Conservation (phyloP, 2,888 invertebrate genomes). For the Mythimna loreyi region DNA sequence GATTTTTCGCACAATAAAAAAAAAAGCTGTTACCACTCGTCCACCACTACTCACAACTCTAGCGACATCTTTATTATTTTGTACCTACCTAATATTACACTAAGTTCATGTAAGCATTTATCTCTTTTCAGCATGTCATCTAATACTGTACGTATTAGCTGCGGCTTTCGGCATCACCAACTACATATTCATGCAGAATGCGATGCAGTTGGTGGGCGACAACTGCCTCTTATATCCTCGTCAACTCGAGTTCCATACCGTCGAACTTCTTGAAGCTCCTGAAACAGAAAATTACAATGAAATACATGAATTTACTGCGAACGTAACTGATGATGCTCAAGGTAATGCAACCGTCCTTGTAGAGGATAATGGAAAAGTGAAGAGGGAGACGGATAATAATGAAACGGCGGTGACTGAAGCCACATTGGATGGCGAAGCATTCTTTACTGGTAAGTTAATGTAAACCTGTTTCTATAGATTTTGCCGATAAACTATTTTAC, state of each 20-base stretch:
- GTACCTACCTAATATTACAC: too few relatives aligned
- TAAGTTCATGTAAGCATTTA: background rate
- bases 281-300: conserved; percentile 50
- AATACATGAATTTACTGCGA: conserved; percentile 38
- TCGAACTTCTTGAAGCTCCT: conserved; percentile 66
- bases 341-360: conserved; percentile 49
- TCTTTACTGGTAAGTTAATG: conserved; percentile 68
- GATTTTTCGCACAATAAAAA: too few relatives aligned
- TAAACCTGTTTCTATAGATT: background rate
- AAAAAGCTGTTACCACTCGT: too few relatives aligned
- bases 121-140: conserved; percentile 82
- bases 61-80: too few relatives aligned
- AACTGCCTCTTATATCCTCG: conserved; percentile 82
- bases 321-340: conserved; percentile 69
- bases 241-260: conserved; percentile 75
- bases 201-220: conserved; percentile 79
- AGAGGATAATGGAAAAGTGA: conserved; percentile 60
- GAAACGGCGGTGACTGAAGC: conserved; percentile 53
- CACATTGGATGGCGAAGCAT: conserved; percentile 60
- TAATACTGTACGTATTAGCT: conserved; percentile 78
- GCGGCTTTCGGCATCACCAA: conserved; percentile 82
- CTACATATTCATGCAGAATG: conserved; percentile 82
- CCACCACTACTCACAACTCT: too few relatives aligned
- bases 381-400: conserved; percentile 66
- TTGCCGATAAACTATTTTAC: background rate